phyloP scores from a whole-genome alignment of 2,888 invertebrate species.

The Rhogogaster chlorosoma region DNA sequence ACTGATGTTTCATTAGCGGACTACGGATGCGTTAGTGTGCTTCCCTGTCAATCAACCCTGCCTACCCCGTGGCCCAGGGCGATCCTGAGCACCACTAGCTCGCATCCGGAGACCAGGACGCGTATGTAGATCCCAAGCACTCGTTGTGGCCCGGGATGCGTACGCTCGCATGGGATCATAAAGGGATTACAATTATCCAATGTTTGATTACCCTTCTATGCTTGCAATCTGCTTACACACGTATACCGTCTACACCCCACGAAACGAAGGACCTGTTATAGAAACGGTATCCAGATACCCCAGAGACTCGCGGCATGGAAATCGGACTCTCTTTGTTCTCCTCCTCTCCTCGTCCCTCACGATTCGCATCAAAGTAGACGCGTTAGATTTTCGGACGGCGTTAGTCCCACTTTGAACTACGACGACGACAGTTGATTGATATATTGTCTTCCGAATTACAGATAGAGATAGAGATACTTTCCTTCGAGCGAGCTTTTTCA shows the following conservation, averaged over 20 bases:
- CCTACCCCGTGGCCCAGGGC: slow-evolving; percentile 65
- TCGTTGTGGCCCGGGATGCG: slow-evolving; percentile 18
- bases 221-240: slow-evolving; percentile 62
- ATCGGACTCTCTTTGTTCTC: slow-evolving; percentile 44
- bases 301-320: slow-evolving; percentile 24
- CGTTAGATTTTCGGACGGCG: slow-evolving; percentile 1
- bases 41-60: slow-evolving; percentile 73
- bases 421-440: neutral
- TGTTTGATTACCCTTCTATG: slow-evolving; percentile 70
- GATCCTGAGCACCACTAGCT: slow-evolving; percentile 49
- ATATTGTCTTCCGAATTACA: too few relatives aligned
- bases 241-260: slow-evolving; percentile 40
- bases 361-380: slow-evolving; percentile 14
- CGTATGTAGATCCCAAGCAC: neutral
- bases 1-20: slow-evolving; percentile 76
- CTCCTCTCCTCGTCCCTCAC: neutral
- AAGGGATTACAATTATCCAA: slow-evolving; percentile 70
- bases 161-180: slow-evolving; percentile 66
- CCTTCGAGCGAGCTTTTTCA: neutral
- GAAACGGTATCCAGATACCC: slow-evolving; percentile 31
- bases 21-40: slow-evolving; percentile 59
- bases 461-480: too few relatives aligned
- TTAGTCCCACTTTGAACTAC: slow-evolving; percentile 20
- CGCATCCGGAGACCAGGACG: slow-evolving; percentile 11
- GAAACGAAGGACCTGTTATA: neutral